These are phyloP conservation scores for Tringa solitaria DNA, from an alignment of 2,113 vertebrate species.

Conservation along the genomic window DNA sequence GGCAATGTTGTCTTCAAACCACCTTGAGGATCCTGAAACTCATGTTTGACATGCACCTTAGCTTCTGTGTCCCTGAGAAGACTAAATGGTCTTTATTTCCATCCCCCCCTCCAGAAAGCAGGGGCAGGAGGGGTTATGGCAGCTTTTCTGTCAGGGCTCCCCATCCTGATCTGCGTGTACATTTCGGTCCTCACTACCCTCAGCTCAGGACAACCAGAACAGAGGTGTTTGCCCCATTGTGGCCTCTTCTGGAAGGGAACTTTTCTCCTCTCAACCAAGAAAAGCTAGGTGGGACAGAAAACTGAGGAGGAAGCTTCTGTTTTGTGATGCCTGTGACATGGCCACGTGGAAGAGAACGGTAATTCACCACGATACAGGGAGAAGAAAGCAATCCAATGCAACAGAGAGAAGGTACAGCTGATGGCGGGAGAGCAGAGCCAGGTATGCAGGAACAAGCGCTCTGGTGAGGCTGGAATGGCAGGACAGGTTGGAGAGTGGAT, in stretches of 20 bases:
- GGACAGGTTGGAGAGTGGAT: neutral
- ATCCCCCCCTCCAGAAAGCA: neutral
- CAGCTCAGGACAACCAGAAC: neutral
- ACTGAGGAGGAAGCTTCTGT: neutral
- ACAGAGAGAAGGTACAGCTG: neutral
- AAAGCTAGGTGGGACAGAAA: neutral
- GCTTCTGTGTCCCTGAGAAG: neutral
- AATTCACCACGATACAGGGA: neutral
- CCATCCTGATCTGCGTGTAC: fast-evolving
- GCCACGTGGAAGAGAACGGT: neutral
- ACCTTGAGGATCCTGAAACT: neutral
- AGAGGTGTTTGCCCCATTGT: neutral
- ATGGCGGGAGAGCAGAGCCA: neutral
- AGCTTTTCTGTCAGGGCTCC: neutral
- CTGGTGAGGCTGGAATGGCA: neutral
- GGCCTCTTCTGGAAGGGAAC: neutral
- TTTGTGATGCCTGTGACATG: neutral
- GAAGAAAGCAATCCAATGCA: neutral
- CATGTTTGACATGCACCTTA: neutral
- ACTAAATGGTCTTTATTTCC: neutral
- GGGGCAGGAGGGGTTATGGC: neutral
- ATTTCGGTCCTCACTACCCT: neutral
- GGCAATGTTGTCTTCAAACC: neutral
- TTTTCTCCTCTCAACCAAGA: neutral
- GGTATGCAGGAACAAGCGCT: fast-evolving